These are phyloP conservation scores for Cephus spinipes DNA, from an alignment of 2,888 invertebrate genomes.

Conservation along the genomic window DNA sequence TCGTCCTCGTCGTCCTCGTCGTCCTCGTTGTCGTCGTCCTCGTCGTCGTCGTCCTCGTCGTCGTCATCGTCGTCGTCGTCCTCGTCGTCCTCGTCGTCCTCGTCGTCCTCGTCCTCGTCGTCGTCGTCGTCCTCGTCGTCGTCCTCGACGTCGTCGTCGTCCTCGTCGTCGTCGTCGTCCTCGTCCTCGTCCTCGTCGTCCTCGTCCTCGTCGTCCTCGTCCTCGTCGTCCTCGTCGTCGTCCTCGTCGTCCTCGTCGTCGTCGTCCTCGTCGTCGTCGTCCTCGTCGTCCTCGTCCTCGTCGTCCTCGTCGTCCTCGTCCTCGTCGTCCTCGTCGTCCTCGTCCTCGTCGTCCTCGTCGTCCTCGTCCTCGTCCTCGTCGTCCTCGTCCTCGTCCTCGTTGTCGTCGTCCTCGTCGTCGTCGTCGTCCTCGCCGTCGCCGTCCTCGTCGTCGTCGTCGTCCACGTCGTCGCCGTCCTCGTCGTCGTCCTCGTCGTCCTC, in stretches of 20 bases:
- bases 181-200: constrained; percentile 4
- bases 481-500: not conserved
- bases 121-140: too few relatives aligned
- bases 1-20: too few relatives aligned
- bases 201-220: not conserved
- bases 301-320: not conserved
- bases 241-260: too few relatives aligned
- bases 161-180: constrained; percentile 11
- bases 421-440: not conserved
- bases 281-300: not conserved
- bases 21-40: too few relatives aligned
- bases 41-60: not conserved
- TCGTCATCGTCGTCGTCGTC: not conserved
- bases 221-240: too few relatives aligned
- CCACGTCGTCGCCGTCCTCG: too few relatives aligned
- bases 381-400: too few relatives aligned
- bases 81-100: too few relatives aligned
- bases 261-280: not conserved
- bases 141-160: constrained; percentile 12
- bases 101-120: too few relatives aligned
- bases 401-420: constrained; percentile 1
- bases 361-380: not conserved
- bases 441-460: too few relatives aligned
- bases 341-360: too few relatives aligned
- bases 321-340: not conserved